Evolutionary conservation across 2,113 vertebrate species (phyloP).

Genomic region (Lipotes vexillifer): DNA sequence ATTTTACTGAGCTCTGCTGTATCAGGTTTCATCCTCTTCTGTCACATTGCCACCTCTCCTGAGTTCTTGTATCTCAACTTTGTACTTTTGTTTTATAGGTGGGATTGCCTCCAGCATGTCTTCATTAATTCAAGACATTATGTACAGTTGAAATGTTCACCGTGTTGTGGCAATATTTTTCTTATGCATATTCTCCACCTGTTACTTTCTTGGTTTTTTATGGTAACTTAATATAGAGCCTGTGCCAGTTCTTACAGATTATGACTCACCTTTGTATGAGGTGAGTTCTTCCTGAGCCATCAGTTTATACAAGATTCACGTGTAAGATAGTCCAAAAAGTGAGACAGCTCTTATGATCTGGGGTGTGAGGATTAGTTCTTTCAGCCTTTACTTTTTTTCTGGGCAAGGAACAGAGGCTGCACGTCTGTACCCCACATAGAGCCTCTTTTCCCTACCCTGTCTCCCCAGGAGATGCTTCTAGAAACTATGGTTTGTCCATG

Average conservation of each 20-base stretch:
- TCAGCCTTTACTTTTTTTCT: neutral
- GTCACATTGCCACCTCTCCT: neutral
- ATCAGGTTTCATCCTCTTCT: neutral
- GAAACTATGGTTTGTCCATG: neutral
- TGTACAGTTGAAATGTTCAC: neutral
- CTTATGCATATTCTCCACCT: neutral
- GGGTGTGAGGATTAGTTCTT: neutral
- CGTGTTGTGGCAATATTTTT: neutral
- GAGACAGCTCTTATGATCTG: neutral
- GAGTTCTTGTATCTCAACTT: neutral
- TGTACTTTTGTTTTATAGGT: neutral
- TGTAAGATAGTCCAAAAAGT: neutral
- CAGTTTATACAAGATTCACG: neutral
- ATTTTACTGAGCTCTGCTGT: neutral
- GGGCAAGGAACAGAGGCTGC: neutral
- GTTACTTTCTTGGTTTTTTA: neutral
- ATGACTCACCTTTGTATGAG: neutral
- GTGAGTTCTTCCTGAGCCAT: neutral
- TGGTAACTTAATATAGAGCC: neutral
- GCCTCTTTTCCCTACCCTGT: neutral
- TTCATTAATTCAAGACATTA: neutral
- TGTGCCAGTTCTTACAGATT: neutral
- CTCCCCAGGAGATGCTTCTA: neutral
- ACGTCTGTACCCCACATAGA: neutral
- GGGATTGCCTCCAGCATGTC: no score